Evolutionary conservation across 2,888 invertebrate genomes (phyloP).

Genomic region (Ectemnius continuus): DNA sequence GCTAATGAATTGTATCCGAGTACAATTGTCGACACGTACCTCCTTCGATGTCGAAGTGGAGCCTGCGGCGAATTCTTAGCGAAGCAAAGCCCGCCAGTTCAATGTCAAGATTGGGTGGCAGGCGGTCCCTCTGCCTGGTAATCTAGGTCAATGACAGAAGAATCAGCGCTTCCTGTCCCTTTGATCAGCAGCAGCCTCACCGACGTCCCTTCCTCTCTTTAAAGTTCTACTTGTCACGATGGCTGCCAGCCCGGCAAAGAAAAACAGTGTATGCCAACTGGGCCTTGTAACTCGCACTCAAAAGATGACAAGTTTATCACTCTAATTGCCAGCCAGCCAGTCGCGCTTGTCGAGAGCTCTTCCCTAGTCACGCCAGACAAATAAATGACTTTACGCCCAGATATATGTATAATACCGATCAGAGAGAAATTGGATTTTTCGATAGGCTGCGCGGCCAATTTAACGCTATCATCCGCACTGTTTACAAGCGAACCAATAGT

Average conservation of each 20-base stretch:
- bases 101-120: constrained; percentile 53
- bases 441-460: neutral
- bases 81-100: constrained; percentile 28
- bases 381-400: neutral
- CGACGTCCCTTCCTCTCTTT: constrained; percentile 36
- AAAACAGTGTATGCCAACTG: too few relatives aligned
- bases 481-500: constrained; percentile 43
- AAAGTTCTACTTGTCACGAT: constrained; percentile 7
- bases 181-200: constrained; percentile 20
- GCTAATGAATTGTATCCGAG: too few relatives aligned
- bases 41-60: constrained; percentile 1
- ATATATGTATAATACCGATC: neutral
- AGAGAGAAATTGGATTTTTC: neutral
- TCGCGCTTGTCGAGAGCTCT: neutral
- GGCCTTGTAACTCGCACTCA: neutral
- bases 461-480: constrained; percentile 17
- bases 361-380: neutral
- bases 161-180: constrained; percentile 48
- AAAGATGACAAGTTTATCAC: neutral
- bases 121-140: constrained; percentile 22
- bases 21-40: neutral
- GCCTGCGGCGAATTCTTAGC: constrained; percentile 14
- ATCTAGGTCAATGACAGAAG: constrained; percentile 52
- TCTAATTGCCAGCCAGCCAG: constrained; percentile 4
- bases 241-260: too few relatives aligned